phyloP scores from a whole-genome alignment of 2,888 invertebrate species.

The Acleris emargana region DNA sequence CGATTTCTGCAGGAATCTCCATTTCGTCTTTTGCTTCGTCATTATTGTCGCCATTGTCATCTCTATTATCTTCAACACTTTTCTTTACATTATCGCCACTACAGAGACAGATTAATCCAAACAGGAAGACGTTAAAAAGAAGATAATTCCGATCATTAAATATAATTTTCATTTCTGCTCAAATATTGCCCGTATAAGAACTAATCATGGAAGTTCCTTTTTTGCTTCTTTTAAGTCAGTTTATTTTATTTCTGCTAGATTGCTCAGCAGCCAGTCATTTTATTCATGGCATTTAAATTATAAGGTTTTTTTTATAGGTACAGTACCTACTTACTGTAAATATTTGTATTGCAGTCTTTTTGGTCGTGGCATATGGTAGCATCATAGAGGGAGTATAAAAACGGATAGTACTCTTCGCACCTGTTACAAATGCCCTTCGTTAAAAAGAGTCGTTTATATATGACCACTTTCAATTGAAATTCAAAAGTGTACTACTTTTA shows the following conservation, averaged over 20 bases:
- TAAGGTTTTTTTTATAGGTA: no score
- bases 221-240: constrained; percentile 51
- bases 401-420: no score
- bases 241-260: constrained; percentile 43
- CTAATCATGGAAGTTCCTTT: constrained; percentile 43
- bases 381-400: no score
- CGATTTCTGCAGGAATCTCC: constrained; percentile 61
- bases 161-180: constrained; percentile 28
- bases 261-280: constrained; percentile 7
- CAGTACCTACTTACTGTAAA: no score
- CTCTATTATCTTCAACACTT: constrained; percentile 66
- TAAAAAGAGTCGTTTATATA: no score
- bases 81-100: constrained; percentile 65
- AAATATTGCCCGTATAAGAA: constrained; percentile 58
- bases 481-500: no score
- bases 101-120: constrained; percentile 49
- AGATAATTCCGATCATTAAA: constrained; percentile 7
- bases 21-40: constrained; percentile 68
- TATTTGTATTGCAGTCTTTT: no score
- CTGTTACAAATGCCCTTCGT: no score
- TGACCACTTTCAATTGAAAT: no score
- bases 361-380: no score
- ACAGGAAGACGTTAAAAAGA: constrained; percentile 44
- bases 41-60: constrained; percentile 61
- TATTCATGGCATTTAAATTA: neutral